Evolutionary conservation across 2,888 invertebrate species (phyloP).

Genomic region (Scaptomyza caliginosa): DNA sequence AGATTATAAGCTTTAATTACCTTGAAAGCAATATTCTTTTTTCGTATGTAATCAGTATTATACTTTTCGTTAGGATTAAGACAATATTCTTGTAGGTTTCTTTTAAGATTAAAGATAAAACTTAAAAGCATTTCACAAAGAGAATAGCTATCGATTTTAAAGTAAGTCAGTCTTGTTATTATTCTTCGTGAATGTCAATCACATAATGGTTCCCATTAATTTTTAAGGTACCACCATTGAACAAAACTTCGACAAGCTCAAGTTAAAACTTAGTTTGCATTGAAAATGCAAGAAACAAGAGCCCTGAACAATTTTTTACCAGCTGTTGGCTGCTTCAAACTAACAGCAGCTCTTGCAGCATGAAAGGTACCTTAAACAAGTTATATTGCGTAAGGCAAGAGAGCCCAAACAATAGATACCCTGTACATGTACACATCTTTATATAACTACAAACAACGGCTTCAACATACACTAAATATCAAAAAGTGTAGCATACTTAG

Average conservation of each 20-base stretch:
- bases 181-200: neutral
- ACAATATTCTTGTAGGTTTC: too few relatives aligned
- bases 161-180: too few relatives aligned
- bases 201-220: conserved; percentile 3
- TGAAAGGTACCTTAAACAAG: neutral
- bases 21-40: neutral
- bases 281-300: neutral
- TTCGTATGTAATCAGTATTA: too few relatives aligned
- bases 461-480: neutral
- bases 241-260: conserved; percentile 1
- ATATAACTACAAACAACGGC: neutral
- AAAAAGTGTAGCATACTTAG: conserved; percentile 29
- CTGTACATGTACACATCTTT: neutral
- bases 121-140: too few relatives aligned
- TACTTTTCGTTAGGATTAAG: too few relatives aligned
- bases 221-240: neutral
- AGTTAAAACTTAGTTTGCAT: neutral
- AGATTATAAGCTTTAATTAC: neutral
- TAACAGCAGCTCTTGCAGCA: neutral
- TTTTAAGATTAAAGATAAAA: too few relatives aligned
- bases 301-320: neutral
- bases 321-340: conserved; percentile 6
- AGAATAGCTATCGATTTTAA: neutral
- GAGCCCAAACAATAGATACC: neutral
- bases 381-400: neutral